phyloP scores from a whole-genome alignment of 2,888 invertebrate genomes.

The Taenaris catops region DNA sequence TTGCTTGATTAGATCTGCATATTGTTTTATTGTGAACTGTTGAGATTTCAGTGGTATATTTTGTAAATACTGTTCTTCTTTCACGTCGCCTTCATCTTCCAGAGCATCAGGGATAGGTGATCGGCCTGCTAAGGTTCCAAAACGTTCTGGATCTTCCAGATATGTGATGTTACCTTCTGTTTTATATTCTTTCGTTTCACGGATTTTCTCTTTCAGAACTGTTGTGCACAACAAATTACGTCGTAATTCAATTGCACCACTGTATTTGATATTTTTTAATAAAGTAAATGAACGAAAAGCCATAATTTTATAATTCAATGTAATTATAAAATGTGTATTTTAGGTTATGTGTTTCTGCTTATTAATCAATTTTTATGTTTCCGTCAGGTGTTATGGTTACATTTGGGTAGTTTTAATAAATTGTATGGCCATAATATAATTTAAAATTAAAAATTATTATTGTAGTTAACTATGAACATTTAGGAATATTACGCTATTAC shows the following conservation, averaged over 20 bases:
- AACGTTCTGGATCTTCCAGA: constrained; percentile 78
- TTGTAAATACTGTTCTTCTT: constrained; percentile 79
- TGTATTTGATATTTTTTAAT: constrained; percentile 34
- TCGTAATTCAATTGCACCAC: constrained; percentile 28
- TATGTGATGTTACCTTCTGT: constrained; percentile 48
- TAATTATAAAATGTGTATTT: too few species aligned
- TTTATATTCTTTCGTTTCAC: constrained; percentile 38
- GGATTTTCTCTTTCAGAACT: constrained; percentile 28
- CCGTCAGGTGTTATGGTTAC: too few species aligned
- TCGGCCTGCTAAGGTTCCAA: constrained; percentile 67
- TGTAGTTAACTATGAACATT: too few species aligned
- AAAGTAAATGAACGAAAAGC: constrained; percentile 42
- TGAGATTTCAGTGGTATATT: constrained; percentile 68
- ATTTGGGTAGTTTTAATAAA: too few species aligned
- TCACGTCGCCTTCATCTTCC: constrained; percentile 77
- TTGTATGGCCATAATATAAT: too few species aligned
- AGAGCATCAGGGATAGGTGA: constrained; percentile 35
- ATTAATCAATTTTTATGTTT: too few species aligned
- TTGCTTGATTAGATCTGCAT: constrained; percentile 85
- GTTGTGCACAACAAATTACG: constrained; percentile 34
- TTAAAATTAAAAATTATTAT: too few species aligned
- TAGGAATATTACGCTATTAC: too few species aligned
- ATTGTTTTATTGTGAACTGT: constrained; percentile 81
- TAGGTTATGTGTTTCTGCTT: too few species aligned
- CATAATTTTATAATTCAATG: constrained; percentile 31